Evolutionary conservation across 2,888 invertebrate genomes (phyloP), one percentile per base, ranked within the genome.

Genomic region (Exephanes ischioxanthus): DNA sequence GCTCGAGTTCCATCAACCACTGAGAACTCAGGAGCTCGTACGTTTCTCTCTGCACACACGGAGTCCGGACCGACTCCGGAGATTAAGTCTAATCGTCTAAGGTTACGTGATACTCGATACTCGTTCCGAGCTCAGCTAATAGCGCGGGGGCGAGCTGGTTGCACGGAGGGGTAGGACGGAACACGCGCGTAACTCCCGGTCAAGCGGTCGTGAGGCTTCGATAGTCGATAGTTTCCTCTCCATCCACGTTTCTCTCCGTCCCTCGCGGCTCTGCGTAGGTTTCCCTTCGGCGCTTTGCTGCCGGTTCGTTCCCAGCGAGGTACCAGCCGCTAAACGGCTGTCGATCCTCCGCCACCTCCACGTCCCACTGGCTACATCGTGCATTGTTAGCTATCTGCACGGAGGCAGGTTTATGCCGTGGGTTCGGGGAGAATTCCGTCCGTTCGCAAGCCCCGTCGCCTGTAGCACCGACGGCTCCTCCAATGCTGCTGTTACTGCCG

Each of bases 41-140:
- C 68, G 79, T 80, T 80, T 85, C 73, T 77, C 58, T 48, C 16
- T 68, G 30, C 41, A 41, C 37, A 37, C 48, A 33, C 16, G 51
- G 2, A 19, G 70, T 51, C 22, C 16, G 41, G 1, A 48, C 51
- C 51, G 66, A 22, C 73, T 75, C 63, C 67, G 58, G 73, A 80
- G 80, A 84, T 84, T 80, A 78, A 84, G 71, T 89, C 88, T 88
- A 87, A 88, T 88, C 87, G 89, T 90, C 90, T 92, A 89, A 86
- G 89, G 89, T 91, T 92, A 90, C 91, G 84, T 85, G 91, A 90
- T 88, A 91, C 87, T 86, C 85, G 89, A 89, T 84, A 85, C 83
- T 61, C 80, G 70, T 79, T 84, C 22, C 16, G 19, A 73, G 83
- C 37, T 70, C 55, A 58, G 73, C 77, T 80, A 80, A 80, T 77